Evolutionary conservation across 2,797 vertebrate species (phyloP).

Genomic region (Harpagifer antarcticus): DNA sequence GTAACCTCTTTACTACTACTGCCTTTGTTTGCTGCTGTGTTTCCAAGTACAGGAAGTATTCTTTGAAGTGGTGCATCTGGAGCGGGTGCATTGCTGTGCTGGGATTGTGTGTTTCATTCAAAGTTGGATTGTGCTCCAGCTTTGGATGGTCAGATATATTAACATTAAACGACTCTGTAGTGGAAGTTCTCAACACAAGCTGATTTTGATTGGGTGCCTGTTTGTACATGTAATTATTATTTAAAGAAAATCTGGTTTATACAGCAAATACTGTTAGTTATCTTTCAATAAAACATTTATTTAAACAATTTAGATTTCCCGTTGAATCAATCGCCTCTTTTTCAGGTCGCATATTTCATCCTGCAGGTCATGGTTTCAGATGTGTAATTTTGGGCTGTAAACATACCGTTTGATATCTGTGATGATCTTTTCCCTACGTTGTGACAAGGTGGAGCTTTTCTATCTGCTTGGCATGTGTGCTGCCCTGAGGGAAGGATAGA

Average conservation of each 20-base stretch:
- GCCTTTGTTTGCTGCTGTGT: slow-evolving; percentile 3
- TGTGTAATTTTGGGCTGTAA: too few relatives aligned
- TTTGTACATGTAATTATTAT: slow-evolving; percentile 1
- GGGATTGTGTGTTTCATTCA: slow-evolving; percentile 7
- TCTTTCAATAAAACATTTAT: neutral
- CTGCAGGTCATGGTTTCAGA: slow-evolving; percentile 1
- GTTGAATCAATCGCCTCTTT: neutral
- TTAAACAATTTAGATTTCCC: neutral
- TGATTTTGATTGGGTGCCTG: slow-evolving; percentile 7
- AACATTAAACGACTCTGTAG: neutral
- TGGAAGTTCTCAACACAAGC: neutral
- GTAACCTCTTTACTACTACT: slow-evolving; percentile 43
- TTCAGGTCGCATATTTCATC: neutral
- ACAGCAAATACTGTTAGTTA: neutral
- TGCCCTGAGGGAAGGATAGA: neutral
- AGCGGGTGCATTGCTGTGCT: slow-evolving; percentile 3
- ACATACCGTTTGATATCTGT: neutral
- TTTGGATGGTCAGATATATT: neutral
- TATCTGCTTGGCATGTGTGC: slow-evolving; percentile 1
- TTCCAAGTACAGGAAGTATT: neutral
- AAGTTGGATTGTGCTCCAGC: slow-evolving; percentile 43
- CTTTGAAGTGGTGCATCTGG: neutral
- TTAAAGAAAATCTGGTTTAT: neutral
- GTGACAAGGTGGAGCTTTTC: slow-evolving; percentile 9
- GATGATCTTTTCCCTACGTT: neutral